phyloP scores from a whole-genome alignment of 2,888 invertebrate species.

The Sceliomorpha sp. region DNA sequence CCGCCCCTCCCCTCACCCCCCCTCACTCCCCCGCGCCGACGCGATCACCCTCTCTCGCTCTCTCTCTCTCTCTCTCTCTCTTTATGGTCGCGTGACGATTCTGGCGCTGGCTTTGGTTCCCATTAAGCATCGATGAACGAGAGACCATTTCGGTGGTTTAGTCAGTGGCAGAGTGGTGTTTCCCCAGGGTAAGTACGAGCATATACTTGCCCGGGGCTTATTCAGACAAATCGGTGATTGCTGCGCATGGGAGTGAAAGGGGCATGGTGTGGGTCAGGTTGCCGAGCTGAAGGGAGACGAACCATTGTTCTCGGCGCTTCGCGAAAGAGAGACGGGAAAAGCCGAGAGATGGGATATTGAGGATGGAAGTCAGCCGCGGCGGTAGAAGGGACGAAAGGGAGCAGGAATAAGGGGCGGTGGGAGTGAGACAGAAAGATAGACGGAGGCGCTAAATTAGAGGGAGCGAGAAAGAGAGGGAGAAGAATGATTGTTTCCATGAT shows the following conservation, averaged over 20 bases:
- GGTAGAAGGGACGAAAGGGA: constrained; percentile 21
- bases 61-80: constrained; percentile 10
- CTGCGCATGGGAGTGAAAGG: constrained; percentile 75
- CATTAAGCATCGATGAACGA: constrained; percentile 74
- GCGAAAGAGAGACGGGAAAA: constrained; percentile 34
- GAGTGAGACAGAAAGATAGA: constrained; percentile 55
- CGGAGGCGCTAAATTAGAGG: constrained; percentile 42
- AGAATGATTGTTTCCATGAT: constrained; percentile 79
- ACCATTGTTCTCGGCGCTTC: constrained; percentile 30
- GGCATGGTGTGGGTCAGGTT: constrained; percentile 43
- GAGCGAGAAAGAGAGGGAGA: constrained; percentile 67
- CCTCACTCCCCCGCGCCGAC: too few species aligned
- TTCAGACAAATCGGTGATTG: constrained; percentile 80
- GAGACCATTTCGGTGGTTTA: constrained; percentile 53
- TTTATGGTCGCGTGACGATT: constrained; percentile 36
- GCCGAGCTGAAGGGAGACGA: constrained; percentile 31
- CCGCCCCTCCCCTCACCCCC: too few species aligned
- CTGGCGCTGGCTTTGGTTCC: constrained; percentile 57
- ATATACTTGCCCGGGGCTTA: constrained; percentile 78
- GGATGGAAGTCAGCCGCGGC: constrained; percentile 35
- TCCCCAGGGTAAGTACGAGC: constrained; percentile 73
- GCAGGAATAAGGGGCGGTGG: constrained; percentile 34
- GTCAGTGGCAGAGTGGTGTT: constrained; percentile 67
- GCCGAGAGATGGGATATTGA: constrained; percentile 45
- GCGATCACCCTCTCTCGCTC: constrained; percentile 54